Conservation (phyloP, 2,888 invertebrate species). For the Caenorhabditis panamensis region DNA sequence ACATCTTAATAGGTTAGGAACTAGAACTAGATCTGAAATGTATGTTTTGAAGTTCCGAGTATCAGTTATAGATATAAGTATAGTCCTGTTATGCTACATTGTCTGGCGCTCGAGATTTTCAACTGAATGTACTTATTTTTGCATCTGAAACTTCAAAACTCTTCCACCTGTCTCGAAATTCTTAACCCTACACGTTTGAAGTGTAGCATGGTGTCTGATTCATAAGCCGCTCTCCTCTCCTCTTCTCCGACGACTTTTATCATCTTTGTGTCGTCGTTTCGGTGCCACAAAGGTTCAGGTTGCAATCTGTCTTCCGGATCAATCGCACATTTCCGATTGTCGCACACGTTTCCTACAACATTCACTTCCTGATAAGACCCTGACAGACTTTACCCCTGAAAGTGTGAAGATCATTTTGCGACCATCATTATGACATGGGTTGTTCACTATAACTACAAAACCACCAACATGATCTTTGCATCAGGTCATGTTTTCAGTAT, state of each 20-base stretch:
- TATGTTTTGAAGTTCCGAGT: too few relatives aligned
- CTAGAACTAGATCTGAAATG: too few relatives aligned
- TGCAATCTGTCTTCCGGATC: conserved; percentile 42
- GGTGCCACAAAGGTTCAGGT: conserved; percentile 13
- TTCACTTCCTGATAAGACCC: conserved; percentile 17
- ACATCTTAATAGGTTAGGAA: too few relatives aligned
- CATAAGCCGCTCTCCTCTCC: neutral
- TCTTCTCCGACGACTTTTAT: neutral
- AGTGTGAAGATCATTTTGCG: neutral
- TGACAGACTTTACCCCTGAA: neutral
- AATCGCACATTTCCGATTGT: conserved; percentile 26
- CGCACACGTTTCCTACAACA: conserved; percentile 23
- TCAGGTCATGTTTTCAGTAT: conserved; percentile 10
- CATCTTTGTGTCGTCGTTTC: neutral
- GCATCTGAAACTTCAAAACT: too few relatives aligned
- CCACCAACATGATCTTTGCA: neutral
- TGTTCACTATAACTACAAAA: neutral
- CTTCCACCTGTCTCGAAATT: too few relatives aligned
- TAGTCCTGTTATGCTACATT: too few relatives aligned
- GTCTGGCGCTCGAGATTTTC: too few relatives aligned
- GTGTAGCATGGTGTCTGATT: conserved; percentile 1
- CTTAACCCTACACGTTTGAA: neutral
- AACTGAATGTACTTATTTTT: too few relatives aligned
- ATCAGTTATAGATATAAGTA: too few relatives aligned
- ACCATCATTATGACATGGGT: neutral